Evolutionary conservation across 2,888 invertebrate genomes (phyloP).

Genomic region (Meiosimyza platycephala): DNA sequence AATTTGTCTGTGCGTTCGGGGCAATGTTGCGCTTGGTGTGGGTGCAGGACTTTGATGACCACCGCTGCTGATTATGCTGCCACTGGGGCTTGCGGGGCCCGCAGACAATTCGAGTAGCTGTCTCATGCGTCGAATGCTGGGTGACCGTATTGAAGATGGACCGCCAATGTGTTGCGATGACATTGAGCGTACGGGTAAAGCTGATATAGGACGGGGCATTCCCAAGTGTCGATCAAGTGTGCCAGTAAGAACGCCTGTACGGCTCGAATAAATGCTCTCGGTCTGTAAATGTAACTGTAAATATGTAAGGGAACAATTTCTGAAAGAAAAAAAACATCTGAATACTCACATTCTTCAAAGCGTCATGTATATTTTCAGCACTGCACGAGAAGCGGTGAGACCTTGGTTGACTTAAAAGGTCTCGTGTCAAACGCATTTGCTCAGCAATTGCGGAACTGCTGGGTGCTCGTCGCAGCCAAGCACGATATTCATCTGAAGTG

Average conservation of each 20-base stretch:
- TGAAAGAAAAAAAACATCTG: conserved; percentile 1
- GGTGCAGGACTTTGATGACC: conserved; percentile 79
- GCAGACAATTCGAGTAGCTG: conserved; percentile 81
- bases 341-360: conserved; percentile 80
- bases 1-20: conserved; percentile 78
- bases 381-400: conserved; percentile 87
- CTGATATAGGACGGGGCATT: conserved; percentile 70
- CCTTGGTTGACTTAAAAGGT: conserved; percentile 75
- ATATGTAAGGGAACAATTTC: background rate
- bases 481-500: conserved; percentile 92
- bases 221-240: conserved; percentile 77
- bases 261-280: conserved; percentile 72
- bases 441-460: conserved; percentile 95
- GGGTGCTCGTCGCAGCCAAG: conserved; percentile 90
- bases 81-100: conserved; percentile 70
- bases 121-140: conserved; percentile 83
- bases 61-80: conserved; percentile 65
- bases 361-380: conserved; percentile 90
- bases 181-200: conserved; percentile 80
- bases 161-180: conserved; percentile 79
- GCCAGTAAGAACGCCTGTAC: conserved; percentile 75
- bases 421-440: conserved; percentile 85
- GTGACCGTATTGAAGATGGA: conserved; percentile 71
- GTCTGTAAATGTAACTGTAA: conserved; percentile 55
- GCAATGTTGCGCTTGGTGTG: conserved; percentile 82